Percentiles rank a stretch among this genome's conserved stretches.
phyloP scores from a whole-genome alignment of 2,113 vertebrate genomes.

The Polypterus senegalus region DNA sequence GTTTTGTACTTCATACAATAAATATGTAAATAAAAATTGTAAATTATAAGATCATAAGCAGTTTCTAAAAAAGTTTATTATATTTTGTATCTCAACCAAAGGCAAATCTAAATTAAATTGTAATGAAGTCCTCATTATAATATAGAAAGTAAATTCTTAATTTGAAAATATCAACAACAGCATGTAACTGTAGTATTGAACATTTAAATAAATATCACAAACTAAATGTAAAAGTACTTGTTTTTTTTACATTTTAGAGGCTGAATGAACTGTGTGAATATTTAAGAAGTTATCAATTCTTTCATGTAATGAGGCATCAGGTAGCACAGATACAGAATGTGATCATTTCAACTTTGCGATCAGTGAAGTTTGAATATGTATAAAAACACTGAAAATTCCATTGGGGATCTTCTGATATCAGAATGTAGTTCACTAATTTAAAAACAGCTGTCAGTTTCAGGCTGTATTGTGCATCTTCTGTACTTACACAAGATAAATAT shows the following conservation, averaged over 20 bases:
- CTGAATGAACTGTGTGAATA: not conserved
- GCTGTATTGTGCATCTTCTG: not conserved
- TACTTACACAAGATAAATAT: not conserved
- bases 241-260: not conserved
- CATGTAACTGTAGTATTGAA: too few relatives aligned
- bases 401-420: not conserved
- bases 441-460: constrained; percentile 2
- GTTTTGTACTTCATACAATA: too few relatives aligned
- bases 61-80: too few relatives aligned
- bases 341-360: not conserved
- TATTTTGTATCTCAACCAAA: too few relatives aligned
- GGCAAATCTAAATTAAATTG: too few relatives aligned
- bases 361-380: not conserved
- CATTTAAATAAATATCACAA: too few relatives aligned
- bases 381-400: not conserved
- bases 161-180: too few relatives aligned
- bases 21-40: too few relatives aligned
- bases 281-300: not conserved
- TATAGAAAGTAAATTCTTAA: too few relatives aligned
- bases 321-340: not conserved
- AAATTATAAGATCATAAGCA: too few relatives aligned
- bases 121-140: too few relatives aligned
- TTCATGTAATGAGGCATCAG: not conserved
- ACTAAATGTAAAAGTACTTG: too few relatives aligned
- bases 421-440: constrained; percentile 5